Percentiles rank a stretch among this genome's conserved stretches.
Evolutionary conservation across 1,140 invertebrate genomes (phyloP).

Genomic region (Rhyzopertha dominica): DNA sequence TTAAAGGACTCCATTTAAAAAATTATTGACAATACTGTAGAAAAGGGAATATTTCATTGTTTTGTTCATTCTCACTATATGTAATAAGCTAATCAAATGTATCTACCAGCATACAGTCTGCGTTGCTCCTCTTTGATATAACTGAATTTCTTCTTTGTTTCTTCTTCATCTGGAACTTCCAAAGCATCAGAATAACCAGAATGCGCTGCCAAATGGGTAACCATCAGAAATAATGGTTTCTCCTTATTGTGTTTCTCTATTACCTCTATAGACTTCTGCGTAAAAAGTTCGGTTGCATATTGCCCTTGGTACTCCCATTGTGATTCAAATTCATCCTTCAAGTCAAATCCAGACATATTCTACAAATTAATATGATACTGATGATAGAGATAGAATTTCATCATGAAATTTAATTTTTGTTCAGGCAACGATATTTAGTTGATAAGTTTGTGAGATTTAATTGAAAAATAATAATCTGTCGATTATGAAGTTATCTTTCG

Average conservation of each 20-base stretch:
- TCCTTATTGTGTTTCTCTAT: constrained; percentile 58
- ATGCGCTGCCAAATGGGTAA: constrained; percentile 77
- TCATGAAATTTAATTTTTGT: too few relatives aligned
- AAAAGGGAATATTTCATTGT: too few relatives aligned
- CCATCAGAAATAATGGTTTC: constrained; percentile 70
- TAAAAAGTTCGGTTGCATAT: constrained; percentile 76
- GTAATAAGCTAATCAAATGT: too few relatives aligned
- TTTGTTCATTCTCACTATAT: too few relatives aligned
- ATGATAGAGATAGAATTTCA: too few relatives aligned
- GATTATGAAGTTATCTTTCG: too few relatives aligned
- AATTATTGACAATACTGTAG: too few relatives aligned
- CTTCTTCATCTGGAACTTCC: constrained; percentile 64
- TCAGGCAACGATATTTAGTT: constrained; percentile 2
- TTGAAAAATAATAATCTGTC: too few relatives aligned
- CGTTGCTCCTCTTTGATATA: constrained; percentile 70
- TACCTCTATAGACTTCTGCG: constrained; percentile 62
- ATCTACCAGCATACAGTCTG: constrained; percentile 71
- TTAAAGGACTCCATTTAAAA: too few relatives aligned
- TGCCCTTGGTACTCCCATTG: constrained; percentile 53
- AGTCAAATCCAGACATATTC: constrained; percentile 34
- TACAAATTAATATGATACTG: too few relatives aligned
- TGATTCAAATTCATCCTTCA: constrained; percentile 29
- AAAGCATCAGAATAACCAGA: constrained; percentile 63
- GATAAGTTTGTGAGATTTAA: neutral
- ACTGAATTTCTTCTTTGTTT: constrained; percentile 66